A percentile compares a stretch with the other conserved stretches of the same genome.
phyloP scores from a whole-genome alignment of 2,113 vertebrate genomes.

The Acanthochromis polyacanthus region DNA sequence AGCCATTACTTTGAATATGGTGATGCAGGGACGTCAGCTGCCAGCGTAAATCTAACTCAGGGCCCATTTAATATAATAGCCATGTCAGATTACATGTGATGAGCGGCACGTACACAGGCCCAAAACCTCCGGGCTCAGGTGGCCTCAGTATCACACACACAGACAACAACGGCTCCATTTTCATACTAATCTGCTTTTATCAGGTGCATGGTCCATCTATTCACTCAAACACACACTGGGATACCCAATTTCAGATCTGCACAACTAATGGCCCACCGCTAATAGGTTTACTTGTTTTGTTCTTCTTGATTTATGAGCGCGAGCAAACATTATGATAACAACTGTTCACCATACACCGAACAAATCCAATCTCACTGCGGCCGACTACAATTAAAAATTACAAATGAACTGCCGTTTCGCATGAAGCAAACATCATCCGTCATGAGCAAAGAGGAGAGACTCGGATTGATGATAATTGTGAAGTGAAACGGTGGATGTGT shows the following conservation, averaged over 20 bases:
- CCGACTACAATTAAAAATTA: constrained; percentile 27
- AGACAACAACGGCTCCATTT: constrained; percentile 43
- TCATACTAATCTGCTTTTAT: constrained; percentile 66
- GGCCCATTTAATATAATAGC: constrained; percentile 70
- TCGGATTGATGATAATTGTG: constrained; percentile 1
- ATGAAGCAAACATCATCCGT: constrained; percentile 17
- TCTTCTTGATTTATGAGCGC: constrained; percentile 22
- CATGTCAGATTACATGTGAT: constrained; percentile 59
- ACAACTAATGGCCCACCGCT: constrained; percentile 47
- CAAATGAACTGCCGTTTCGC: constrained; percentile 37
- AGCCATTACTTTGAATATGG: constrained; percentile 70
- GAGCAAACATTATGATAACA: constrained; percentile 31
- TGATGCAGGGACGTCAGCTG: constrained; percentile 55
- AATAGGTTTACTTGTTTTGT: constrained; percentile 50
- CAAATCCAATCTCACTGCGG: constrained; percentile 40
- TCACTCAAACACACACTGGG: constrained; percentile 8
- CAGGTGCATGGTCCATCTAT: constrained; percentile 34
- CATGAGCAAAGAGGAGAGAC: not conserved
- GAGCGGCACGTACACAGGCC: constrained; percentile 54
- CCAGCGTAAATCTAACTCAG: constrained; percentile 56
- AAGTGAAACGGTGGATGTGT: not conserved
- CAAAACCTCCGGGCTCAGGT: constrained; percentile 72
- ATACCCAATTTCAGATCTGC: constrained; percentile 32
- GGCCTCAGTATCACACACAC: constrained; percentile 40
- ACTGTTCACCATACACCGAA: constrained; percentile 18